Percentiles rank a stretch among this genome's conserved stretches.
Conservation (phyloP, 2,113 vertebrate species). For the Platysteira castanea region DNA sequence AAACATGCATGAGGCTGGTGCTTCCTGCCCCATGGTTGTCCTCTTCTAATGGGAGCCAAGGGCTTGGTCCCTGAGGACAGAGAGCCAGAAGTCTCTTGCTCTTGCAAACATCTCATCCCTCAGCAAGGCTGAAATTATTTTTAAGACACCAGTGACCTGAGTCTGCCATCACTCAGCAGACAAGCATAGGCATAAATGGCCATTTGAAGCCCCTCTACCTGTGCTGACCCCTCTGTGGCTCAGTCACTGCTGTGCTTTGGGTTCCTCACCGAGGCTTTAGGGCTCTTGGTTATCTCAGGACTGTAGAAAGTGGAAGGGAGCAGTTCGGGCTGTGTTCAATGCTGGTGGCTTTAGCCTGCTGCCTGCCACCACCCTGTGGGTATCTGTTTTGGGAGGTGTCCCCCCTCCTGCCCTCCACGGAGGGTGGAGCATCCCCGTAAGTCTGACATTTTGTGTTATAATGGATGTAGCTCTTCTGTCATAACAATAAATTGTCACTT, state of each 20-base stretch:
- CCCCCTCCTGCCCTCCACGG: not conserved
- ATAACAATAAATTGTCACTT: conserved; percentile 30
- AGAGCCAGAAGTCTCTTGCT: not conserved
- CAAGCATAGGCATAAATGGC: not conserved
- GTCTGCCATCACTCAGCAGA: not conserved
- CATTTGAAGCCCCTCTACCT: not conserved
- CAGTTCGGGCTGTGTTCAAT: not conserved
- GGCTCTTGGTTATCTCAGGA: not conserved
- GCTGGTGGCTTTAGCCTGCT: not conserved
- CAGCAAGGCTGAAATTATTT: not conserved
- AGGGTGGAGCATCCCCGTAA: not conserved
- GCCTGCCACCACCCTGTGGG: not conserved
- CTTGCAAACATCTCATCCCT: not conserved
- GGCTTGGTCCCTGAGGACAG: not conserved
- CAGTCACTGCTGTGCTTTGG: not conserved
- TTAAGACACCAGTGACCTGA: not conserved
- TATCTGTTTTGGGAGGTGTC: not conserved
- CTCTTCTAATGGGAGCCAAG: not conserved
- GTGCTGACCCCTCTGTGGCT: not conserved
- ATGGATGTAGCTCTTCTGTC: not conserved
- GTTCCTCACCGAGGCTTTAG: not conserved
- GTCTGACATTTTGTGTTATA: not conserved
- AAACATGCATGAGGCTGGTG: not conserved
- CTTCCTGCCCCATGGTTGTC: not conserved
- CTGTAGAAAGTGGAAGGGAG: not conserved